These are phyloP conservation scores for Trichopria drosophilae DNA, from an alignment of 2,888 invertebrate genomes.

Conservation along the genomic window DNA sequence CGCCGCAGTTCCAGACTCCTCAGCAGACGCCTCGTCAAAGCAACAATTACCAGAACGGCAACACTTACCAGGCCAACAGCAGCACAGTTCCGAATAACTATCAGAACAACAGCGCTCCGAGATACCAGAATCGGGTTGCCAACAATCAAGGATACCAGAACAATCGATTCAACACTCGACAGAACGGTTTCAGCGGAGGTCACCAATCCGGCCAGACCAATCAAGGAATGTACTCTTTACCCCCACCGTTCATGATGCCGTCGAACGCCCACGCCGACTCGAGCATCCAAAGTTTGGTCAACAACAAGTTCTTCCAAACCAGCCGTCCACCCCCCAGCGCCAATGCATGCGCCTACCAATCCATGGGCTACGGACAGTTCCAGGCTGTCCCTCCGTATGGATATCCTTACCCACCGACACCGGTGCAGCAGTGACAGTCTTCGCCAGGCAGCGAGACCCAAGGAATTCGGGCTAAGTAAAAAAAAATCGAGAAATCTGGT, in stretches of 20 bases:
- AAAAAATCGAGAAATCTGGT: conserved; percentile 5
- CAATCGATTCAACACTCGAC: conserved; percentile 45
- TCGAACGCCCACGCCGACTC: conserved; percentile 57
- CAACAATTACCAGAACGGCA: conserved; percentile 47
- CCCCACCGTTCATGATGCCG: conserved; percentile 61
- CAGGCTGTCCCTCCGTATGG: conserved; percentile 69
- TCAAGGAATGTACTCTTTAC: conserved; percentile 57
- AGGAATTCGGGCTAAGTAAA: conserved; percentile 12
- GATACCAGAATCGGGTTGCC: conserved; percentile 44
- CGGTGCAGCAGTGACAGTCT: conserved; percentile 73
- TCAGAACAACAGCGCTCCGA: conserved; percentile 41
- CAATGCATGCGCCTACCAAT: conserved; percentile 66
- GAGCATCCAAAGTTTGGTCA: conserved; percentile 62
- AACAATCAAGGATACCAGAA: conserved; percentile 46
- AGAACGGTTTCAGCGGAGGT: conserved; percentile 34
- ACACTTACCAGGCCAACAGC: conserved; percentile 55
- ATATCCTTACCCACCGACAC: conserved; percentile 67
- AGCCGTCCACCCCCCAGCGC: conserved; percentile 63
- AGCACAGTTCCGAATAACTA: conserved; percentile 45
- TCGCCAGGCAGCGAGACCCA: conserved; percentile 15
- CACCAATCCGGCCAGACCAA: conserved; percentile 59
- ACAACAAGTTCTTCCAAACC: conserved; percentile 76
- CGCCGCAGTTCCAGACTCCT: conserved; percentile 47
- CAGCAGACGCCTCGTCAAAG: conserved; percentile 51
- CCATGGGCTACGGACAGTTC: conserved; percentile 71